Evolutionary conservation across 2,888 invertebrate genomes (phyloP).

Genomic region (Amphiduros pacificus): DNA sequence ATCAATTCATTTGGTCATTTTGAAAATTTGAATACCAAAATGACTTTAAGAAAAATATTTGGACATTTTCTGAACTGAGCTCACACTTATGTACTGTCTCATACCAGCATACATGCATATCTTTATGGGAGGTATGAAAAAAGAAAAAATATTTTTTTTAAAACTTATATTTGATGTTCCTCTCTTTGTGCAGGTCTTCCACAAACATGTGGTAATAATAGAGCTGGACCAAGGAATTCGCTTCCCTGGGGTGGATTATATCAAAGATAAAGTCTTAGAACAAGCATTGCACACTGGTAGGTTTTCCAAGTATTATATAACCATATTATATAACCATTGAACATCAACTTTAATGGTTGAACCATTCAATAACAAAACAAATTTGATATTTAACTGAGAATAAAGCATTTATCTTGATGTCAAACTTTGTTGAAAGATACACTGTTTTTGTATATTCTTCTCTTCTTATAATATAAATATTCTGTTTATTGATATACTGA

Average conservation of each 20-base stretch:
- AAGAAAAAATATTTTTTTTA: not conserved
- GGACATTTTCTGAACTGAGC: not conserved
- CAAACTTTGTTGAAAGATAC: no score
- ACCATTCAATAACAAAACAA: no score
- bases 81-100: not conserved
- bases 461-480: no score
- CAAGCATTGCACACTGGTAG: no score
- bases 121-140: not conserved
- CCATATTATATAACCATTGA: no score
- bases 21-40: not conserved
- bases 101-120: not conserved
- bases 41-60: not conserved
- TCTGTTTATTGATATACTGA: no score
- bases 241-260: constrained; percentile 23
- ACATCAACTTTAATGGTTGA: no score
- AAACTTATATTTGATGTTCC: not conserved
- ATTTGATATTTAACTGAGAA: no score
- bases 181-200: not conserved
- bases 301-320: no score
- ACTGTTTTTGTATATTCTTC: no score
- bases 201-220: constrained; percentile 16
- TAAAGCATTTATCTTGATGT: no score
- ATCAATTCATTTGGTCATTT: not conserved
- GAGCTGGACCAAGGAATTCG: constrained; percentile 20
- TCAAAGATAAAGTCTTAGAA: not conserved